phyloP scores from a whole-genome alignment of 1,140 invertebrate genomes.

The Lepidurus couesii region DNA sequence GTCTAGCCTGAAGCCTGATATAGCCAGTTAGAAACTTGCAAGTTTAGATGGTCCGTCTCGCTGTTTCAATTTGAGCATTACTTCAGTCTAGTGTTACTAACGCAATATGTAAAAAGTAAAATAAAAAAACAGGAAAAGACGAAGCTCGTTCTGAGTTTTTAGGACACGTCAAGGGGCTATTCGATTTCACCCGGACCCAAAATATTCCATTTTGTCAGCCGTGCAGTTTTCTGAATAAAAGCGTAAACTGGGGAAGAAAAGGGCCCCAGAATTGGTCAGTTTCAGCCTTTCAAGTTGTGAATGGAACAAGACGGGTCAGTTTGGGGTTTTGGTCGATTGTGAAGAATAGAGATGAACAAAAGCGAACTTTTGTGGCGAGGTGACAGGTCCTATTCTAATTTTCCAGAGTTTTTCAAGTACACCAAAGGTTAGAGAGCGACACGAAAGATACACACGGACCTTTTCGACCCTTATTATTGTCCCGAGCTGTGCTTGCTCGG shows the following conservation, averaged over 20 bases:
- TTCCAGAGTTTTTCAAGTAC: constrained; percentile 11
- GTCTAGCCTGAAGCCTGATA: no score
- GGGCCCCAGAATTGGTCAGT: constrained; percentile 13
- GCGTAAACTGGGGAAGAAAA: neutral
- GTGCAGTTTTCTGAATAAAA: constrained; percentile 10
- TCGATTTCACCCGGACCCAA: neutral
- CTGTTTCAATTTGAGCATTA: no score
- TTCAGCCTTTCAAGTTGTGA: constrained; percentile 1
- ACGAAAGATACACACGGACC: neutral
- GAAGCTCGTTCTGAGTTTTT: neutral
- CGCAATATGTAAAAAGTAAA: no score
- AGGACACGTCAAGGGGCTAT: neutral
- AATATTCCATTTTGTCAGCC: neutral
- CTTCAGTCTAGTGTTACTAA: no score
- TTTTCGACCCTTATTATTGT: neutral
- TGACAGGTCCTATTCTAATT: constrained; percentile 22
- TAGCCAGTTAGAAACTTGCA: no score
- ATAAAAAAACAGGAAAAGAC: neutral
- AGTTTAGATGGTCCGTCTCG: no score
- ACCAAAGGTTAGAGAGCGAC: neutral
- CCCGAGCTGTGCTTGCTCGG: constrained; percentile 2
- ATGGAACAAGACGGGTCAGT: constrained; percentile 17
- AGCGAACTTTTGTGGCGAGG: constrained; percentile 3
- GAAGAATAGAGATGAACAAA: constrained; percentile 19
- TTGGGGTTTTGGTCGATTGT: neutral